Base-by-base conservation (phyloP, 2,113 vertebrate species). In the Pelobates fuscus region DNA sequence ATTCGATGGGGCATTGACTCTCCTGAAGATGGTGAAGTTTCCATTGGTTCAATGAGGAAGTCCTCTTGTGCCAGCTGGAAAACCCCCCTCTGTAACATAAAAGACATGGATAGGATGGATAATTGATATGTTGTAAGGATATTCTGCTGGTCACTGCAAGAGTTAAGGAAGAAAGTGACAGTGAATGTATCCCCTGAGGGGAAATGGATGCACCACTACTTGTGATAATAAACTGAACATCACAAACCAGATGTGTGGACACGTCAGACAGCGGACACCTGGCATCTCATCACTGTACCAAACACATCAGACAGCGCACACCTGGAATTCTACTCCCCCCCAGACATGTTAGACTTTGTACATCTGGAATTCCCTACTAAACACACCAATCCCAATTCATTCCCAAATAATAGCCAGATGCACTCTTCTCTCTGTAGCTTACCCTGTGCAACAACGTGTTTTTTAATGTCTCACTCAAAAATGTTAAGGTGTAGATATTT, bases 31-130 rank as follows among this genome's bases (percentile, higher is more conserved):
- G 2, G 46, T 0, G 30, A 78, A 4, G 66, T 70, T 15, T 89
- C 76, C 81, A 97, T 80, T 0, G 97, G 97, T 32, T 95, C 93
- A 8, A 99, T 98, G 72, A 98, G 95, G 78, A 95, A 96, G 80
- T 99, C 95, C 68, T 97, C 91, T 0, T 89, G 27, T 5, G 89
- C 90, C 18, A 99, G 87, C 83, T 64, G 93, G 65, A 98, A 98
- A 78, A 97, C 82, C 0, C 97, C 97, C 77, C 88, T 95, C 97
- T 99, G 80, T 7, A 8, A 30, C 43, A 76, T 25, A 58, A 41
- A 8, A 41, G 1, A 25, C 2, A 21, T n/a, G 32, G 62, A 57
- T 11, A 41, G 58, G 37, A 32, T n/a, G n/a, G 12, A 17, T 41
- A 58, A 41, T 7, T 58, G 29, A 23, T 20, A 41, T 7, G 24